A percentile compares a stretch with the other conserved stretches of the same genome.
These are phyloP conservation scores for Amphiura filiformis DNA, from an alignment of 35 echinoderm and acorn worm species.

Conservation along the genomic window DNA sequence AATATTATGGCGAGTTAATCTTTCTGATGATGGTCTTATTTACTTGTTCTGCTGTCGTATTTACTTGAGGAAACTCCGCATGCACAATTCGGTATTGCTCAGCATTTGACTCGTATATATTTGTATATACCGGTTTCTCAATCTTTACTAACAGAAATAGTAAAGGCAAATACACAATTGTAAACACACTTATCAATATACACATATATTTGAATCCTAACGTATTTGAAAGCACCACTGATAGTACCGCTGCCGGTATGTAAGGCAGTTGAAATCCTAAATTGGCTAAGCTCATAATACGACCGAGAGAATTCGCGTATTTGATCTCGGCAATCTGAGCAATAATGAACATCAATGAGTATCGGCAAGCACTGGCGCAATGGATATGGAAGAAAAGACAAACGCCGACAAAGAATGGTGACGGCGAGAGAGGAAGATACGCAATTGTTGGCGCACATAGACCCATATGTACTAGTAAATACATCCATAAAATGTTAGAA, in stretches of 20 bases:
- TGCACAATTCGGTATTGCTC: too few relatives aligned
- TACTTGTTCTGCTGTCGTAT: too few relatives aligned
- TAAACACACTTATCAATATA: neutral
- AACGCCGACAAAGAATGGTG: neutral
- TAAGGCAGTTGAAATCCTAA: neutral
- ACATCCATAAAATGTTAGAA: neutral
- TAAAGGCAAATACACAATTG: neutral
- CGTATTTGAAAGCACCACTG: neutral
- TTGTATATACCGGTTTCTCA: neutral
- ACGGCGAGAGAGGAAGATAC: neutral
- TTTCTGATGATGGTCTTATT: too few relatives aligned
- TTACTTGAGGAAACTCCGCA: too few relatives aligned
- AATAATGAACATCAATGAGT: neutral
- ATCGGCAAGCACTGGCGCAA: neutral
- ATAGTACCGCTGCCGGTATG: neutral
- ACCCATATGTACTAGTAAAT: neutral
- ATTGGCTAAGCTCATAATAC: neutral
- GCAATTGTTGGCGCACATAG: neutral
- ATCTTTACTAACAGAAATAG: neutral
- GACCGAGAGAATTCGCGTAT: neutral
- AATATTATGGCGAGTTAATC: too few relatives aligned
- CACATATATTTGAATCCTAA: neutral
- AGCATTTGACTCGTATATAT: too few relatives aligned
- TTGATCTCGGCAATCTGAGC: neutral
- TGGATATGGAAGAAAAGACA: neutral